These are phyloP conservation scores for Laothoe populi DNA, from an alignment of 2,888 invertebrate species.

Conservation along the genomic window DNA sequence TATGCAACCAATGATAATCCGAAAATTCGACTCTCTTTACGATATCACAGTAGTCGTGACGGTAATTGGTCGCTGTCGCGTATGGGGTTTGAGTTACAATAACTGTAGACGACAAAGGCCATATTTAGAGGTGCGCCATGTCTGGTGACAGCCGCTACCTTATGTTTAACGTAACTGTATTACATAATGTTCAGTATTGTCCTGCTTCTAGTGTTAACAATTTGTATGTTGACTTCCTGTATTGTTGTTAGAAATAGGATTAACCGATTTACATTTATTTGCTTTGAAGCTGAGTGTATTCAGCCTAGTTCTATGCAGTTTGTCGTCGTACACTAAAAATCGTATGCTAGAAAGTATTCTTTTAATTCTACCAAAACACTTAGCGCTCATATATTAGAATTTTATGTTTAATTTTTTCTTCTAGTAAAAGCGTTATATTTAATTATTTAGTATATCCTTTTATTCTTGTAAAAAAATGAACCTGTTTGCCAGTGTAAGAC, in stretches of 20 bases:
- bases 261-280: neutral
- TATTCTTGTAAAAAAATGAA: no score
- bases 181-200: neutral
- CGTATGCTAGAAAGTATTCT: no score
- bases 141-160: neutral
- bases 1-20: neutral
- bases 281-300: no score
- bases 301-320: no score
- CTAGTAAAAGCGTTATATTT: no score
- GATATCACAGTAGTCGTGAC: neutral
- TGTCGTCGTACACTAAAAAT: no score
- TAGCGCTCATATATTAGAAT: no score
- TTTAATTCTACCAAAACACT: no score
- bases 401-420: no score
- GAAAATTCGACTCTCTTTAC: constrained; percentile 1
- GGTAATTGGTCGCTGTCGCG: constrained; percentile 4
- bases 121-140: constrained; percentile 5
- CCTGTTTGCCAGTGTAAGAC: no score
- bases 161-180: neutral
- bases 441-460: no score
- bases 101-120: constrained; percentile 11
- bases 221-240: neutral
- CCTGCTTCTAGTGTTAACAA: neutral
- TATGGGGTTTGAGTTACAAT: constrained; percentile 6
- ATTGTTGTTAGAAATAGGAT: neutral